phyloP scores from a whole-genome alignment of 2,113 vertebrate species.

The Chrysochloris asiatica region DNA sequence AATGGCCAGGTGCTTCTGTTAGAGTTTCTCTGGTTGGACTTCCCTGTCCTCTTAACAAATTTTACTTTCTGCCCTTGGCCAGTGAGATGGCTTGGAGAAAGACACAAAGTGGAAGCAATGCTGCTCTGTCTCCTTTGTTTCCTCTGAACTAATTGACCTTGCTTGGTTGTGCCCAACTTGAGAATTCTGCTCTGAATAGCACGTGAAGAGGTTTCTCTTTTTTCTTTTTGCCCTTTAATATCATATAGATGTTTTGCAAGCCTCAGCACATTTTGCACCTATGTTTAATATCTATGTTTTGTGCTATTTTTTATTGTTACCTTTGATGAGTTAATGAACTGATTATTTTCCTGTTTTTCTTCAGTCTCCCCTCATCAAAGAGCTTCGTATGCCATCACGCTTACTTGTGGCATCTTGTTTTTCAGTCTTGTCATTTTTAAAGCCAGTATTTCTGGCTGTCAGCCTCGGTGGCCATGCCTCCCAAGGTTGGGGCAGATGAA shows the following conservation, averaged over 20 bases:
- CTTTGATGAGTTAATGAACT: neutral
- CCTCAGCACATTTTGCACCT: neutral
- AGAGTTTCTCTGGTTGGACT: neutral
- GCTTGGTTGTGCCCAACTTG: too few relatives aligned
- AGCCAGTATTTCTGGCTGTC: neutral
- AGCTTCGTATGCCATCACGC: neutral
- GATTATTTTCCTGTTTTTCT: neutral
- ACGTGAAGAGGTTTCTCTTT: too few relatives aligned
- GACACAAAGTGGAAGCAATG: neutral
- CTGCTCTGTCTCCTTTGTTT: neutral
- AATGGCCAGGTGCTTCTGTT: neutral
- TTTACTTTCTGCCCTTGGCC: neutral
- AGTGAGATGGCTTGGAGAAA: neutral
- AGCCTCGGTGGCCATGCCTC: too few relatives aligned
- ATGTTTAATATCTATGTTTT: neutral
- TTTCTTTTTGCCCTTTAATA: neutral
- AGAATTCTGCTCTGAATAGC: too few relatives aligned
- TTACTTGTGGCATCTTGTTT: neutral
- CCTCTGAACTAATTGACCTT: too few relatives aligned
- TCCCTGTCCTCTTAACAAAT: neutral
- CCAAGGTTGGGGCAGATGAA: neutral
- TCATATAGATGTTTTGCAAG: neutral
- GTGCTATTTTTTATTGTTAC: neutral
- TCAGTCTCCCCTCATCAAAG: neutral
- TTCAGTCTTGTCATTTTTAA: neutral